Percentiles rank a stretch among this genome's conserved stretches.
phyloP scores from a whole-genome alignment of 1,140 invertebrate species.

The Pachypeltis micranthus region DNA sequence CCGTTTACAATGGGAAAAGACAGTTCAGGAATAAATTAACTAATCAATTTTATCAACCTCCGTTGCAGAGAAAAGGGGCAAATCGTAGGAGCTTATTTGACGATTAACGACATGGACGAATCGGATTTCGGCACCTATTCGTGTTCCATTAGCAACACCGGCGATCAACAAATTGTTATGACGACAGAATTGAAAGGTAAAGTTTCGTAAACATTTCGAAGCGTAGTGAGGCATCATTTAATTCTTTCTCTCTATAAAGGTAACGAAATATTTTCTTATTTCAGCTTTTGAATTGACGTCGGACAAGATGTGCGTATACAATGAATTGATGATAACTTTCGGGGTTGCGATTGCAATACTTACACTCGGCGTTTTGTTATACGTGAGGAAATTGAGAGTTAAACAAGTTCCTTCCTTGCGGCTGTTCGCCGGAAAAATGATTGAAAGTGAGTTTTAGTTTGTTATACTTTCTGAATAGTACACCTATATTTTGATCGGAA shows the following conservation, averaged over 20 bases:
- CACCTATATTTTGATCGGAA: no score
- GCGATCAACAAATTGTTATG: constrained; percentile 35
- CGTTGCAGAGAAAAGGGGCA: constrained; percentile 50
- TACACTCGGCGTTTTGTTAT: no score
- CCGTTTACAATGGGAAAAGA: no score
- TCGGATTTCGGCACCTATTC: constrained; percentile 56
- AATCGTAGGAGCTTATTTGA: constrained; percentile 54
- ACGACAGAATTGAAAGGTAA: constrained; percentile 15
- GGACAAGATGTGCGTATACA: neutral
- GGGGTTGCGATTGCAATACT: no score
- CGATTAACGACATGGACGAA: constrained; percentile 42
- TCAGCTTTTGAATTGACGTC: neutral
- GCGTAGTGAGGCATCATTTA: no score
- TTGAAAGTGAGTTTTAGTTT: no score
- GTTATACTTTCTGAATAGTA: no score
- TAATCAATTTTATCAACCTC: neutral
- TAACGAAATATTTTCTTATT: neutral
- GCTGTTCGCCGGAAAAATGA: no score
- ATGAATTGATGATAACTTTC: neutral
- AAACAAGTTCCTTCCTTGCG: no score
- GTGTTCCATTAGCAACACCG: constrained; percentile 43
- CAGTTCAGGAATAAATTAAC: neutral
- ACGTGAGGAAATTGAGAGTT: no score
- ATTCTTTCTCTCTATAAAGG: neutral
- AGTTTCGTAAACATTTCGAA: no score